A percentile compares a stretch with the other conserved stretches of the same genome.
These are phyloP conservation scores for Phenacoccus solenopsis DNA, from an alignment of 1,140 invertebrate genomes.

Conservation along the genomic window DNA sequence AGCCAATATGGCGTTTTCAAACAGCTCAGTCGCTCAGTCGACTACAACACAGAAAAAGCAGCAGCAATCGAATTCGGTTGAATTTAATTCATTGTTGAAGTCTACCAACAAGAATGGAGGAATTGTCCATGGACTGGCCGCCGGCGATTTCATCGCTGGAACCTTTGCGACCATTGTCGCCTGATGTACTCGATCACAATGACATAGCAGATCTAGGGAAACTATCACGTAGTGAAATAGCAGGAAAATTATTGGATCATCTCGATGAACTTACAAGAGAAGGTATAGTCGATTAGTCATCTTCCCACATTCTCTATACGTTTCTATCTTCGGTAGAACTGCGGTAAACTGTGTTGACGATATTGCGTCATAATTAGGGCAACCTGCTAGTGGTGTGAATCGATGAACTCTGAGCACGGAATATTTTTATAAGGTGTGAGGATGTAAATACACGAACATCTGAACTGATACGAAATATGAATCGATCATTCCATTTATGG, in stretches of 20 bases:
- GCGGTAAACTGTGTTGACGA: background rate
- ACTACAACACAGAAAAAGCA: background rate
- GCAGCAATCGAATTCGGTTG: background rate
- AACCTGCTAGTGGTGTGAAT: too few relatives aligned
- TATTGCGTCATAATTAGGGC: background rate
- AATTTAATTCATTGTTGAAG: background rate
- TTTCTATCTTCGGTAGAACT: background rate
- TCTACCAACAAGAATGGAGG: background rate
- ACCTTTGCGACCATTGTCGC: constrained; percentile 6
- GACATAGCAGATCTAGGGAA: constrained; percentile 5
- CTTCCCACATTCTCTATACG: background rate
- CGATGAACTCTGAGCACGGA: too few relatives aligned
- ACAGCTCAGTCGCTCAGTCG: constrained; percentile 12
- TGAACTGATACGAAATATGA: too few relatives aligned
- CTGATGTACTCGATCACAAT: background rate
- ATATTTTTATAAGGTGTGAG: too few relatives aligned
- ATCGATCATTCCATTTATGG: too few relatives aligned
- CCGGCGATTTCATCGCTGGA: background rate
- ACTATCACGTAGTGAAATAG: constrained; percentile 21
- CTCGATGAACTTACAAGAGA: constrained; percentile 21
- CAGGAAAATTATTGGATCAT: constrained; percentile 21
- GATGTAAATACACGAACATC: too few relatives aligned
- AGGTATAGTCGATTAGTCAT: background rate
- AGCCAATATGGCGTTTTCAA: constrained; percentile 25
- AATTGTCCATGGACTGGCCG: background rate